These are phyloP conservation scores for Pardosa pseudoannulata DNA, from an alignment of 2,888 invertebrate genomes.

Conservation along the genomic window DNA sequence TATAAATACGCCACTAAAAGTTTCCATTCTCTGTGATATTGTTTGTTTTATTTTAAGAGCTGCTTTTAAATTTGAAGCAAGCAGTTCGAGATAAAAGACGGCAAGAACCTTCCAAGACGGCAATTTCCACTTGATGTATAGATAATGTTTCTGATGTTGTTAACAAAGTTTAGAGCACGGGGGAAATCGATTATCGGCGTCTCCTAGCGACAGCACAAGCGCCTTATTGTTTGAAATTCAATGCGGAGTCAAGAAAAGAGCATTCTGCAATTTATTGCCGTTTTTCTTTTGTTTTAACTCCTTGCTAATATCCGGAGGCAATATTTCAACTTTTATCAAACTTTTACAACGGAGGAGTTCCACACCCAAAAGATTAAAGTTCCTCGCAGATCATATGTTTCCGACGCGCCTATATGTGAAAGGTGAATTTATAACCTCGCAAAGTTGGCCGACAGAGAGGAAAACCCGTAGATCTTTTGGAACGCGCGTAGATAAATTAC, in stretches of 20 bases:
- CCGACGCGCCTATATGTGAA: background rate
- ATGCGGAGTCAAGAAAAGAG: constrained; percentile 21
- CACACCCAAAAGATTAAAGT: constrained; percentile 1
- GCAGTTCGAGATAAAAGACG: background rate
- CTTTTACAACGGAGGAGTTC: background rate
- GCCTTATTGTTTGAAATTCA: constrained; percentile 63
- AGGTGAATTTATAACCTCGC: background rate
- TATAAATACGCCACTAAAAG: no score
- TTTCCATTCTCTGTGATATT: no score
- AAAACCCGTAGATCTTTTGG: no score
- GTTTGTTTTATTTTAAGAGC: no score
- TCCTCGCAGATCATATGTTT: background rate
- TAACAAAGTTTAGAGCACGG: constrained; percentile 48
- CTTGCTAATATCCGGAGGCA: constrained; percentile 3
- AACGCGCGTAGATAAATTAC: no score
- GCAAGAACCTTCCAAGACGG: no score
- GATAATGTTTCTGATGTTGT: constrained; percentile 58
- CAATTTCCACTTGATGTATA: constrained; percentile 61
- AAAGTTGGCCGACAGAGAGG: no score
- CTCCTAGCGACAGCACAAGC: constrained; percentile 65
- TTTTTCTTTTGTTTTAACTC: constrained; percentile 48
- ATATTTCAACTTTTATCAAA: constrained; percentile 18
- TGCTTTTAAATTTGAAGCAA: background rate
- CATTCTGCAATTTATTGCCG: constrained; percentile 46
- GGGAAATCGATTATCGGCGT: constrained; percentile 56